phyloP scores from a whole-genome alignment of 2,797 vertebrate species.

The Cossypha caffra region DNA sequence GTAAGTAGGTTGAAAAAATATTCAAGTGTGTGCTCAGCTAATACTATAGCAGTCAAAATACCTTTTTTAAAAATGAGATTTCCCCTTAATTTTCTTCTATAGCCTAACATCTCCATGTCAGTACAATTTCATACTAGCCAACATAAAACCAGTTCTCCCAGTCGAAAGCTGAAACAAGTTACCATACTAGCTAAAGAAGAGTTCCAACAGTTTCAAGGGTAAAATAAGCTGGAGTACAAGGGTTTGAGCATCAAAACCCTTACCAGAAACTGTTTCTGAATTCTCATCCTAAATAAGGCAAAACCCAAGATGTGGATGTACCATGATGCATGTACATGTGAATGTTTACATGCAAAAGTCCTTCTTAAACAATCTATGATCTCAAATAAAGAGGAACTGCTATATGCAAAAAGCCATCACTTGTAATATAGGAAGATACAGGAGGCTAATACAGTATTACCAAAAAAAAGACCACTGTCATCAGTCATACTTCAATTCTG shows the following conservation, averaged over 20 bases:
- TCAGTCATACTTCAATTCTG: not conserved
- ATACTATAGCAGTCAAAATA: not conserved
- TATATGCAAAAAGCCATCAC: not conserved
- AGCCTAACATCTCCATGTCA: not conserved
- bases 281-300: not conserved
- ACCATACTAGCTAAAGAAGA: not conserved
- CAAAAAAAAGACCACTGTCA: not conserved
- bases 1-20: not conserved
- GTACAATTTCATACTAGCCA: not conserved
- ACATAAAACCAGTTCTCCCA: not conserved
- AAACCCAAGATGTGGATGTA: not conserved
- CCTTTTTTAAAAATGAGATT: not conserved
- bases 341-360: not conserved
- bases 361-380: not conserved
- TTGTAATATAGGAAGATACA: not conserved
- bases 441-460: not conserved
- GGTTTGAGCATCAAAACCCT: not conserved
- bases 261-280: not conserved
- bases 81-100: not conserved
- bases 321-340: rapidly evolving
- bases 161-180: not conserved
- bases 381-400: not conserved
- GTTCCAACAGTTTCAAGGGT: not conserved
- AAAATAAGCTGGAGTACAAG: not conserved
- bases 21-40: not conserved